Evolutionary conservation across 2,113 vertebrate genomes (phyloP).

Genomic region (Psittacula cyanocephala): DNA sequence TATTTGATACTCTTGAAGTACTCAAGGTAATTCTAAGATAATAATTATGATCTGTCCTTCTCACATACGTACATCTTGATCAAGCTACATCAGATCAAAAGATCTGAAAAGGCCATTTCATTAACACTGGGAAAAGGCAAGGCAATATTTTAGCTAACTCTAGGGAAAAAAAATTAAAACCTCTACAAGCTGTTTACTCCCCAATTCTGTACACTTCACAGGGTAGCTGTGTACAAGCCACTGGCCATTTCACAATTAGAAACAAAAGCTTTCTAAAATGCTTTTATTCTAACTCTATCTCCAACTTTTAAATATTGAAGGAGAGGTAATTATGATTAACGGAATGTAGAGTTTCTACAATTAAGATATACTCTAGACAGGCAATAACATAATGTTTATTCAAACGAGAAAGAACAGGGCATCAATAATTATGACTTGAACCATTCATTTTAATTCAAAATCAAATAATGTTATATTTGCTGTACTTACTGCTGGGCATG

Average conservation of each 20-base stretch:
- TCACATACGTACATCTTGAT: not conserved
- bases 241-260: not conserved
- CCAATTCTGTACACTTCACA: not conserved
- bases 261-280: not conserved
- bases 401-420: constrained; percentile 40
- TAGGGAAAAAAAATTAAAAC: not conserved
- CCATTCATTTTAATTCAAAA: constrained; percentile 46
- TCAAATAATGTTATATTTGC: not conserved
- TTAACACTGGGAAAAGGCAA: not conserved
- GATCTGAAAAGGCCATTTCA: not conserved
- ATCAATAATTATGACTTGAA: constrained; percentile 61
- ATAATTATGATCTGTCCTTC: not conserved
- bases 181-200: not conserved
- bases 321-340: constrained; percentile 54
- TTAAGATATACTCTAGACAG: constrained; percentile 40
- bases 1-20: too few relatives aligned
- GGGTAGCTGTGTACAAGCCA: not conserved
- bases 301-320: constrained; percentile 4
- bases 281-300: not conserved
- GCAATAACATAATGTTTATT: constrained; percentile 60
- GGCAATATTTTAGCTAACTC: not conserved
- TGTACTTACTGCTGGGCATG: not conserved
- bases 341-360: constrained; percentile 52
- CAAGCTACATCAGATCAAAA: not conserved
- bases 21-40: not conserved